Evolutionary conservation across 2,113 vertebrate species (phyloP), one percentile per base, ranked within the genome.

Genomic region (Platysternon megacephalum): DNA sequence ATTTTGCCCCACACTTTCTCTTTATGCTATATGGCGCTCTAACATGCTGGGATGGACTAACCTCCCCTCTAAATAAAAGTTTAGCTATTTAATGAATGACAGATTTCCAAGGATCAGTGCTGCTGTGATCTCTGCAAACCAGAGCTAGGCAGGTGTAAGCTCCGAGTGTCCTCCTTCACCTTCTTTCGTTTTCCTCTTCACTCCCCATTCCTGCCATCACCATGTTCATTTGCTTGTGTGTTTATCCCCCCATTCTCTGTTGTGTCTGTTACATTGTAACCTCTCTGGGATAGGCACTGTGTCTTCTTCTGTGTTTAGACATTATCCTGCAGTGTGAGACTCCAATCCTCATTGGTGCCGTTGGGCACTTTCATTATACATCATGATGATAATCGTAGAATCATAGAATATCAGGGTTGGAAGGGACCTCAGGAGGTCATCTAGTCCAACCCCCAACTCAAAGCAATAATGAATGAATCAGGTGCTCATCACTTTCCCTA

Each of bases 11-110:
- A 96, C 88, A 82, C 90, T 95, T 93, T 92, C 85, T 83, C 89
- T 95, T 90, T 94, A 86, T 80, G 78, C 84, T 93, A 93, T 78
- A 72, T 90, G 0, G 0, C 90, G 46, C 82, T 89, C 87, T 96
- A 93, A 81, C 90, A 72, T 87, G 52, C 87, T 92, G 94, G 11
- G 81, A 93, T 32, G 49, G 85, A 91, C 48, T 97, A 90, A 97
- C 96, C 96, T 85, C 78, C 93, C 91, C 87, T 91, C 90, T 92
- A 95, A 88, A 85, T 94, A 88, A 87, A 92, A 97, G 92, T 89
- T 94, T 95, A 81, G 91, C 87, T 87, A 85, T 9, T 86, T 92
- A 65, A 35, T 35, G 32, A 65, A 17, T 65, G 61, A 56, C 79
- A 92, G 95, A 90, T 95, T 96, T 96, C 94, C 82, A 96, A 89